Percentiles rank a stretch among this genome's conserved stretches.
Evolutionary conservation across 2,113 vertebrate genomes (phyloP).

Genomic region (Megaptera novaeangliae): DNA sequence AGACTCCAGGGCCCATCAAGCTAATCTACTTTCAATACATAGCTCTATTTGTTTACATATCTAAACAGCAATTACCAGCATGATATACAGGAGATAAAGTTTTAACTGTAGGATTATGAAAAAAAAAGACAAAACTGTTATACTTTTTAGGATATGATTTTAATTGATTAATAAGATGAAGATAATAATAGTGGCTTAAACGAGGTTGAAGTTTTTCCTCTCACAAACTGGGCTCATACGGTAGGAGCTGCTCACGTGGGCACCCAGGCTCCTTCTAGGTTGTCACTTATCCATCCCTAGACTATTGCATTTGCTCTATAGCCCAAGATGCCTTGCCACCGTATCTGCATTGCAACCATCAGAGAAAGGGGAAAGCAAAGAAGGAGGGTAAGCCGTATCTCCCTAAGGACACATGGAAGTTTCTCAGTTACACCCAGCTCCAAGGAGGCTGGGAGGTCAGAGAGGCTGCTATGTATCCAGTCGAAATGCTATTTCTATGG

Average conservation of each 20-base stretch:
- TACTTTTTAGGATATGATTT: not conserved
- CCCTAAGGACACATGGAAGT: not conserved
- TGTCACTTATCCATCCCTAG: not conserved
- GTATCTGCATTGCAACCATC: not conserved
- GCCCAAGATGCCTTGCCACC: not conserved
- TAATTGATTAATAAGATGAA: not conserved
- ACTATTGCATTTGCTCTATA: not conserved
- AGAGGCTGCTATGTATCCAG: not conserved
- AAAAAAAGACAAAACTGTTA: not conserved
- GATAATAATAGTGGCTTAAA: not conserved
- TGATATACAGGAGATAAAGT: not conserved
- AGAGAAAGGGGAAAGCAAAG: not conserved
- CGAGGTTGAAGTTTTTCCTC: not conserved
- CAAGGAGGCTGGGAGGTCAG: not conserved
- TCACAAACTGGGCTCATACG: not conserved
- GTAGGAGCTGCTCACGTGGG: no score
- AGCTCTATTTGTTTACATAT: not conserved
- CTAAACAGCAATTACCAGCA: not conserved
- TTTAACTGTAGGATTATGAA: not conserved
- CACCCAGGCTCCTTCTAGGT: not conserved
- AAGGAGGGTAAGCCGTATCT: not conserved
- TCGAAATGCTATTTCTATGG: not conserved
- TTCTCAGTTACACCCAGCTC: not conserved
- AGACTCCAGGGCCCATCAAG: not conserved
- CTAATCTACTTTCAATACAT: not conserved